Percentiles rank a stretch among this genome's conserved stretches.
Conservation (phyloP, 2,888 invertebrate species). For the Sinohyriopsis cumingii region DNA sequence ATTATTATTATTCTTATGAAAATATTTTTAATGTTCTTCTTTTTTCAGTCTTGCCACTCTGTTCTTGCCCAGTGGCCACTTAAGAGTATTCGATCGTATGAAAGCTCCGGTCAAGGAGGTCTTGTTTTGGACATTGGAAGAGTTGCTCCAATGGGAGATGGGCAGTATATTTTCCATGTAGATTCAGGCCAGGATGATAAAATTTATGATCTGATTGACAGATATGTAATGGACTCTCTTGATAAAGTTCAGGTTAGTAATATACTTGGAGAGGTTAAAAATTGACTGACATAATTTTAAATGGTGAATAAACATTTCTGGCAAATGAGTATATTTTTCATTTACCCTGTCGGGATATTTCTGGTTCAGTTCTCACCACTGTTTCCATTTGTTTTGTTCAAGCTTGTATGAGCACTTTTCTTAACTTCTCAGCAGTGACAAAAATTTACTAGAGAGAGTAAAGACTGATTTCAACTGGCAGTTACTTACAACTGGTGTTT, state of each 20-base stretch:
- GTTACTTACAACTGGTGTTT: too few relatives aligned
- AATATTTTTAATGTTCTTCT: constrained; percentile 7
- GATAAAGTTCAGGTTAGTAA: constrained; percentile 38
- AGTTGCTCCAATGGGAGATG: constrained; percentile 68
- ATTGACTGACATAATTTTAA: background rate
- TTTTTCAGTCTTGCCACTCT: constrained; percentile 57
- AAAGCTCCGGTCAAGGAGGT: constrained; percentile 63
- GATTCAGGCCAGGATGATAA: constrained; percentile 55
- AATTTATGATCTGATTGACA: constrained; percentile 66
- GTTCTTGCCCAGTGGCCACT: constrained; percentile 70
- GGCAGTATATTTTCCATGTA: constrained; percentile 65
- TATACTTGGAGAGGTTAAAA: constrained; percentile 1
- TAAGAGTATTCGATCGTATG: constrained; percentile 67
- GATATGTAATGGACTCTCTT: constrained; percentile 59
- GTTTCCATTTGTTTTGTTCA: too few relatives aligned
- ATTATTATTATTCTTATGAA: too few relatives aligned
- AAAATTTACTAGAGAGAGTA: too few relatives aligned
- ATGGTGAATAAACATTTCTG: background rate
- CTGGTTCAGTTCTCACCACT: too few relatives aligned
- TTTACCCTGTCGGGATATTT: too few relatives aligned
- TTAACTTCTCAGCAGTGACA: too few relatives aligned
- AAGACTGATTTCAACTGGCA: too few relatives aligned
- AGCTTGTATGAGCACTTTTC: too few relatives aligned
- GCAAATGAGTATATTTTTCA: too few relatives aligned
- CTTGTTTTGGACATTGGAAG: constrained; percentile 66